A percentile compares a stretch with the other conserved stretches of the same genome.
Evolutionary conservation across 2,113 vertebrate genomes (phyloP).

Genomic region (Corythoichthys intestinalis): DNA sequence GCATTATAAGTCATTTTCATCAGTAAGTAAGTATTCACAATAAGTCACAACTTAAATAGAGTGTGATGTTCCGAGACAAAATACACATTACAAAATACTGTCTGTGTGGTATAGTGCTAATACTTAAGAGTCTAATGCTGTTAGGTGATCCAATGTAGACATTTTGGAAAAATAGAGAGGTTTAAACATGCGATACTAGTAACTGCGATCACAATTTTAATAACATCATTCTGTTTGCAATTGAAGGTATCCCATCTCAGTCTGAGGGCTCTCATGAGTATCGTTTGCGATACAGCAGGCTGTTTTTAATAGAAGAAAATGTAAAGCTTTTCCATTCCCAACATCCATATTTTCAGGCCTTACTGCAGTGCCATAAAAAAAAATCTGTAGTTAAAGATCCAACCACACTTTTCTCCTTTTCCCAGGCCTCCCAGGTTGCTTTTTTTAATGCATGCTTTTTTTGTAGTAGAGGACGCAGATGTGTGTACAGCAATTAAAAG

Average conservation of each 20-base stretch:
- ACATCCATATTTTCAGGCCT: background rate
- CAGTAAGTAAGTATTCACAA: too few relatives aligned
- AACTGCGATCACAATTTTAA: background rate
- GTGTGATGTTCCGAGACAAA: background rate
- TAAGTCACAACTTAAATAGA: background rate
- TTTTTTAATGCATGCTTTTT: background rate
- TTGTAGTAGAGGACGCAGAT: background rate
- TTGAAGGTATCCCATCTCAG: background rate
- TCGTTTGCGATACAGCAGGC: background rate
- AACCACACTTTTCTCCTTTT: background rate
- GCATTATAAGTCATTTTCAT: too few relatives aligned
- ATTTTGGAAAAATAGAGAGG: background rate
- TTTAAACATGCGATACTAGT: background rate
- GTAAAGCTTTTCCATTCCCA: conserved; percentile 9
- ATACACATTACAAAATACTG: background rate
- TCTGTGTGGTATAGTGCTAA: background rate
- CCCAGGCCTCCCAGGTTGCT: background rate
- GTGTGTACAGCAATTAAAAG: background rate
- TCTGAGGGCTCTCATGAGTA: background rate
- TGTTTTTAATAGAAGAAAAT: conserved; percentile 3
- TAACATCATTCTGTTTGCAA: background rate
- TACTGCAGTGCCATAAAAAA: background rate
- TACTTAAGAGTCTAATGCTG: background rate
- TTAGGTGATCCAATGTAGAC: background rate
- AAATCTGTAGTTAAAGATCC: background rate